These are phyloP conservation scores for Meloidogyne floridensis DNA, from an alignment of 1,140 invertebrate species.

Conservation along the genomic window DNA sequence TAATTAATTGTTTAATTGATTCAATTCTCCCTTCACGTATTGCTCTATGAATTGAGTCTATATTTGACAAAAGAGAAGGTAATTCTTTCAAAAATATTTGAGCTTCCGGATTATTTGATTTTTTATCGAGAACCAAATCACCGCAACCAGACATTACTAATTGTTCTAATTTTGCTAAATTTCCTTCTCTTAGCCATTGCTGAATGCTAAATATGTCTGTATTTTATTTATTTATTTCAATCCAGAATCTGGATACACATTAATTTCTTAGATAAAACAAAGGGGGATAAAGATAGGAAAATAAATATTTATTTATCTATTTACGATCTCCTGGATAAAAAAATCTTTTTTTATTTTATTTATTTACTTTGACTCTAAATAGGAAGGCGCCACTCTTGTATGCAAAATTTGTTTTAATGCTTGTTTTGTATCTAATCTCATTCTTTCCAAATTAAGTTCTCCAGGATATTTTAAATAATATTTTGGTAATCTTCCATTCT, in stretches of 20 bases:
- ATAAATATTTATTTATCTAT: too few species aligned
- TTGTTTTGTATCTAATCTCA: slow-evolving; percentile 63
- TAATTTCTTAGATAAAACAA: neutral
- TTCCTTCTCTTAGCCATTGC: slow-evolving; percentile 67
- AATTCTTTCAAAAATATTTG: slow-evolving; percentile 74
- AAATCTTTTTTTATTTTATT: too few species aligned
- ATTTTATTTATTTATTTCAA: neutral
- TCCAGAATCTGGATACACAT: neutral
- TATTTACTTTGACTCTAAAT: slow-evolving; percentile 58
- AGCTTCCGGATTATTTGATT: slow-evolving; percentile 73
- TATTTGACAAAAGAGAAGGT: slow-evolving; percentile 72
- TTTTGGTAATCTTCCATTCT: slow-evolving; percentile 63
- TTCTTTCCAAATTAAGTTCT: slow-evolving; percentile 60
- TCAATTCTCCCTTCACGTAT: slow-evolving; percentile 73
- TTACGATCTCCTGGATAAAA: too few species aligned
- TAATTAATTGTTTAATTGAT: slow-evolving; percentile 67
- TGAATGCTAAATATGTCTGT: slow-evolving; percentile 67
- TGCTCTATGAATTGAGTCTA: slow-evolving; percentile 73
- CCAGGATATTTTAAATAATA: slow-evolving; percentile 65
- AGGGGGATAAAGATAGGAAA: too few species aligned
- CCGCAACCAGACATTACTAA: slow-evolving; percentile 69
- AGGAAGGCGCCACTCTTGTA: slow-evolving; percentile 63
- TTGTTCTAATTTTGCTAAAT: slow-evolving; percentile 67
- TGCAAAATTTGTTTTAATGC: slow-evolving; percentile 53
- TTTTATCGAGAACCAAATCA: slow-evolving; percentile 74